Evolutionary conservation across 2,797 vertebrate genomes (phyloP), one percentile per base, ranked within the genome.

Genomic region (Alosa sapidissima): DNA sequence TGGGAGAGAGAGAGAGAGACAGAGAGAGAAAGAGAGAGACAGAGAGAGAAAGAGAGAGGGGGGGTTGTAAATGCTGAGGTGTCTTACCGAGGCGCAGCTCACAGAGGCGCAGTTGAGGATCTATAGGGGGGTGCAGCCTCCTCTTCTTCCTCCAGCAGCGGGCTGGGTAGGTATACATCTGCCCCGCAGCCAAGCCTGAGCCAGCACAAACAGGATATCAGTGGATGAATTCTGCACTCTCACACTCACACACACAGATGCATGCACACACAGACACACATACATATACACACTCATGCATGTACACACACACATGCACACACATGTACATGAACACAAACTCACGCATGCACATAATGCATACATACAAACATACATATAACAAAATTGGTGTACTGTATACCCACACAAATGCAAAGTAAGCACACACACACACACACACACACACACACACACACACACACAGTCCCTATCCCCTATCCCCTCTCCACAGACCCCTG

Each of bases 101-200:
- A 90, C 98, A 96, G 85, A 99, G 95, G 84, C 97, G 96, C 87
- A 99, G 96, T 92, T 98, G 97, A 52, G 98, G 98, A 91, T 99
- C 98, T 89, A 99, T 96, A 11, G 97, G 97, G 0, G 96, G 96
- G 90, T 98, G 98, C 88, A 98, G 96, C 92, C 97, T 94, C 91
- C 97, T 96, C 94, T 98, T 99, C 94, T 99, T 99, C 89, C 97
- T 97, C 98, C 98, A 99, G 93, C 97, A 99, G 72, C 98, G 97
- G 65, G 98, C 97, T 13, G 98, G 98, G 88, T 99, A 99, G 0
- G 97, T 98, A 89, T 99, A 99, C 91, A 99, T 96, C 94, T 99
- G 98, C 93, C 98, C 98, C 0, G 97, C 96, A 82, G 97, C 97
- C 86, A 97, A 93, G 83, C 96, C 98, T 99, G 91, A 28, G 88